Base-by-base conservation (phyloP, 2,113 vertebrate genomes). In the cat (Felis catus) region DNA sequence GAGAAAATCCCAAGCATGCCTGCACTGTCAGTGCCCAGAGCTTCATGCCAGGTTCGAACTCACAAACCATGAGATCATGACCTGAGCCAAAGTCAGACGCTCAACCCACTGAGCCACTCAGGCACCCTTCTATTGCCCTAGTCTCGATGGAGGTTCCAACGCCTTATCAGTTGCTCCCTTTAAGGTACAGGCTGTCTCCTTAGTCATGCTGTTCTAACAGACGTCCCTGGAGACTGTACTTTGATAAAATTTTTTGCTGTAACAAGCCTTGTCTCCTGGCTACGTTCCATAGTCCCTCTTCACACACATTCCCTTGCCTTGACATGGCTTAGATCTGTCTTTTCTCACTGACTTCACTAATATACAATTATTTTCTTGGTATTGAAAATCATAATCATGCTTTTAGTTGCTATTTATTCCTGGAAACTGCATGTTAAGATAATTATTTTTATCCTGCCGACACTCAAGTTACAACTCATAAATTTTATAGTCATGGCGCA, bases 371-470 rank as follows among this genome's bases (percentile, higher is more conserved):
- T 97, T 95, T 92, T 94, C 91, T 95, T 93, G 48, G 68, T 93
- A 91, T 95, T 78, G 85, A 96, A 97, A 97, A 96, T 94, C 90
- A 89, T 73, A 91, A 97, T 94, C 95, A 94, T 0, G 12, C 83
- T 85, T 97, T 93, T 68, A 53, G 66, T 91, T 97, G 70, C 94
- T 96, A 91, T 84, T 95, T 97, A 97, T 96, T 92, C 81, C 53
- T 58, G 41, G 51, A 94, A 96, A 93, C 81, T 92, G 90, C 66
- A 94, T 98, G 86, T 95, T 95, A 96, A 95, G 84, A 86, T 63
- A 91, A 93, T 96, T 97, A 95, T 97, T 98, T 97, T 97, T 95
- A 89, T 89, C 96, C 73, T 89, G 15, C 76, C 3, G 0, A 41
- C 39, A 25, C 45, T 80, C 2, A 94, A 91, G 93, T 92, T 82